These are phyloP conservation scores for Gobionotothen gibberifrons DNA, from an alignment of 2,797 vertebrate species.

Conservation along the genomic window DNA sequence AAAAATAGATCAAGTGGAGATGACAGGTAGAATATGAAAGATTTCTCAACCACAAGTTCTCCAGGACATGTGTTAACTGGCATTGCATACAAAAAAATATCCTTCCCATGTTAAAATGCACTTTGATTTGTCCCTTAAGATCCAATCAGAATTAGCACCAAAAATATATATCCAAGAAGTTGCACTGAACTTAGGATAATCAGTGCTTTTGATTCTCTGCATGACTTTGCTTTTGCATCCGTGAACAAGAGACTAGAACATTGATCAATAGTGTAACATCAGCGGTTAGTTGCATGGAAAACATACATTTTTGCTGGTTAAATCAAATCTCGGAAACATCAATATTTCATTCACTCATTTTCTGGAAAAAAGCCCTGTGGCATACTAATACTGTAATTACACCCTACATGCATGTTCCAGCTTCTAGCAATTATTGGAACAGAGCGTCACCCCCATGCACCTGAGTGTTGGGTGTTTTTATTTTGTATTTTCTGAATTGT, in stretches of 20 bases:
- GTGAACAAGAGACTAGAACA: too few relatives aligned
- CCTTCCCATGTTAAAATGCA: neutral
- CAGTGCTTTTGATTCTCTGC: too few relatives aligned
- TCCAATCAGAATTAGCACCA: neutral
- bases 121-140: neutral
- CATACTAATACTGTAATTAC: conserved; percentile 54
- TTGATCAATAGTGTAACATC: neutral
- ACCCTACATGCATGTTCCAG: conserved; percentile 24
- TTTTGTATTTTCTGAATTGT: conserved; percentile 55
- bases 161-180: neutral
- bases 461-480: conserved; percentile 24
- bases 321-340: conserved; percentile 20
- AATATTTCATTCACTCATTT: conserved; percentile 2
- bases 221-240: neutral
- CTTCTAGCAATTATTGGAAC: conserved; percentile 51
- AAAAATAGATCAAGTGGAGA: conserved; percentile 21
- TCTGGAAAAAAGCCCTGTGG: conserved; percentile 21
- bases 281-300: neutral
- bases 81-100: neutral
- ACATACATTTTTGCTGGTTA: conserved; percentile 14
- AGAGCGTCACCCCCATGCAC: conserved; percentile 39
- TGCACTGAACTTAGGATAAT: neutral
- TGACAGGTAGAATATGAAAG: conserved; percentile 2
- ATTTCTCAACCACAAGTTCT: conserved; percentile 6
- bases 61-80: neutral